These are phyloP conservation scores for Achatina immaculata DNA, from an alignment of 1,140 invertebrate species.

Conservation along the genomic window DNA sequence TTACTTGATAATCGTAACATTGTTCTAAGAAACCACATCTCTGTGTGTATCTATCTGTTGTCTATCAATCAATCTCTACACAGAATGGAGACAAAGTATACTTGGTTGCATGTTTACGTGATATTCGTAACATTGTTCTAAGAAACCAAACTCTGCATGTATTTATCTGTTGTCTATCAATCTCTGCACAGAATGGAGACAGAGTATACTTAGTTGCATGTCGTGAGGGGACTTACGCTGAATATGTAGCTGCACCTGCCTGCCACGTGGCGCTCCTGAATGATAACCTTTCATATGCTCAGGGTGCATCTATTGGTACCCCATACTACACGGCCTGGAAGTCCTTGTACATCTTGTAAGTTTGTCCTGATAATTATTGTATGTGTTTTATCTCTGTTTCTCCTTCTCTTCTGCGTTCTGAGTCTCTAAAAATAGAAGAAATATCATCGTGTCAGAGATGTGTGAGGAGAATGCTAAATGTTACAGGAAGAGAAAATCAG, in stretches of 20 bases:
- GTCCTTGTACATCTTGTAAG: slow-evolving; percentile 60
- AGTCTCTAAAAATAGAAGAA: not conserved
- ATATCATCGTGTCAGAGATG: not conserved
- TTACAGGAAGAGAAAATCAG: too few species aligned
- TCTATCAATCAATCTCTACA: too few species aligned
- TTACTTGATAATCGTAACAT: too few species aligned
- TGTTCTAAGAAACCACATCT: too few species aligned
- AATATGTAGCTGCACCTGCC: slow-evolving; percentile 69
- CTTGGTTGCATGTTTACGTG: slow-evolving; percentile 50
- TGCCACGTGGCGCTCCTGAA: slow-evolving; percentile 56
- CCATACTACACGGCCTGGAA: slow-evolving; percentile 76
- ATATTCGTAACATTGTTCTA: too few species aligned
- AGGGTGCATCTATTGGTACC: slow-evolving; percentile 75
- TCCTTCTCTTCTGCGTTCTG: not conserved
- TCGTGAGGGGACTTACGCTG: slow-evolving; percentile 72
- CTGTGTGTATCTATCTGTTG: too few species aligned
- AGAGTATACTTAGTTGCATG: slow-evolving; percentile 70
- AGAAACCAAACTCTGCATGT: too few species aligned
- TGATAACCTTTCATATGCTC: slow-evolving; percentile 69
- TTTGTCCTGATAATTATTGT: not conserved
- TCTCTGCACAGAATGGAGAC: slow-evolving; percentile 71
- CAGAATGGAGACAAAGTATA: slow-evolving; percentile 75
- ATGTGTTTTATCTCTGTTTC: not conserved
- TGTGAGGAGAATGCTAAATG: too few species aligned
- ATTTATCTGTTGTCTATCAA: too few species aligned